These are phyloP conservation scores for Triplophysa dalaica DNA, from an alignment of 2,113 vertebrate genomes.

Conservation along the genomic window DNA sequence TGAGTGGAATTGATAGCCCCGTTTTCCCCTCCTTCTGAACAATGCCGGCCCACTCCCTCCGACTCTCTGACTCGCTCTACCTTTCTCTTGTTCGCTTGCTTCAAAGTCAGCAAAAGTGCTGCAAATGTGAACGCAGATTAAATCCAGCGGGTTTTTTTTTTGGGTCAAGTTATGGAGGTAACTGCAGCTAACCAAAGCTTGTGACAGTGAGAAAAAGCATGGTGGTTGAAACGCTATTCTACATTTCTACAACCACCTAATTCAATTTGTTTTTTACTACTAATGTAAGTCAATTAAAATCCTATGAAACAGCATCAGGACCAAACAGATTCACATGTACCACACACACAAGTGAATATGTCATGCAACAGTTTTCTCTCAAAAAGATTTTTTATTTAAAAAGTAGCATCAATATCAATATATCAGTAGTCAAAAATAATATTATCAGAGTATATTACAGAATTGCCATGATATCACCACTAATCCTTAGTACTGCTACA, in stretches of 20 bases:
- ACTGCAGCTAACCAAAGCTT: neutral
- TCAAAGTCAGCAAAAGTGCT: constrained; percentile 66
- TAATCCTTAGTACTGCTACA: too few species aligned
- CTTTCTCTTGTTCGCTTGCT: constrained; percentile 59
- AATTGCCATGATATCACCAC: too few species aligned
- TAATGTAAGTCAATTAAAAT: neutral
- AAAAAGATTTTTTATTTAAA: too few species aligned
- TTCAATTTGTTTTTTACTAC: neutral
- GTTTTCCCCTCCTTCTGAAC: constrained; percentile 77
- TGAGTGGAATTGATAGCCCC: constrained; percentile 89
- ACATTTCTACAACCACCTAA: neutral
- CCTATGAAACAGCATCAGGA: too few species aligned
- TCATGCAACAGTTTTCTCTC: too few species aligned
- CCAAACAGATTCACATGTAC: too few species aligned
- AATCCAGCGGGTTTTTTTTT: constrained; percentile 60
- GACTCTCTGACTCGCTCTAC: constrained; percentile 37
- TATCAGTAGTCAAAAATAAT: too few species aligned
- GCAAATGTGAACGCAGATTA: constrained; percentile 63
- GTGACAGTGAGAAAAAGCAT: too few species aligned
- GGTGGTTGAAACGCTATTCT: neutral
- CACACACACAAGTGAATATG: too few species aligned
- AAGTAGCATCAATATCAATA: too few species aligned
- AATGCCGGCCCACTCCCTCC: constrained; percentile 67
- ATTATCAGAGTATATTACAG: too few species aligned
- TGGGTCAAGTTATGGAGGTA: constrained; percentile 8